phyloP scores from a whole-genome alignment of 2,888 invertebrate genomes.

The Cepaea hortensis region DNA sequence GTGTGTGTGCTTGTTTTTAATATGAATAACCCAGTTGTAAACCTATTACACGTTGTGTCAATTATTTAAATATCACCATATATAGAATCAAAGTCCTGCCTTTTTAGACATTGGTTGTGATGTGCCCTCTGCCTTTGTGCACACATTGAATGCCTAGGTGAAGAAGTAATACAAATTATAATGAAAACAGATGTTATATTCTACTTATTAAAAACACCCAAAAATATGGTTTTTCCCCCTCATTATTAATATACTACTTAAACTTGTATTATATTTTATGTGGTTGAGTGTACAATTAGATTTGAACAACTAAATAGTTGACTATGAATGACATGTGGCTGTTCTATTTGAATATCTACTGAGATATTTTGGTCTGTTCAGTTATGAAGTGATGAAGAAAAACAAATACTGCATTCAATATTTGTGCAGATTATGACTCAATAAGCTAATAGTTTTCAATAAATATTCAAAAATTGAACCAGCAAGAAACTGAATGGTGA shows the following conservation, averaged over 20 bases:
- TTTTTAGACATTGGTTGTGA: slow-evolving; percentile 43
- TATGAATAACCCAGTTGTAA: neutral
- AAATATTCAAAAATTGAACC: too few relatives aligned
- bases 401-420: too few relatives aligned
- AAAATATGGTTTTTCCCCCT: neutral
- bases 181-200: slow-evolving; percentile 13
- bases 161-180: slow-evolving; percentile 9
- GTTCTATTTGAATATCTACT: too few relatives aligned
- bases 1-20: too few relatives aligned
- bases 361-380: neutral
- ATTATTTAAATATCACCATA: neutral
- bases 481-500: neutral
- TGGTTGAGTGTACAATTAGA: neutral
- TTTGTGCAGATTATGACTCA: too few relatives aligned
- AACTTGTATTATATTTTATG: slow-evolving; percentile 14
- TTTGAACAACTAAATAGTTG: too few relatives aligned
- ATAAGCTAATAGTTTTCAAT: too few relatives aligned
- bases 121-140: slow-evolving; percentile 35
- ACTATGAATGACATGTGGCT: too few relatives aligned
- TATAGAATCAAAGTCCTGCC: slow-evolving; percentile 32
- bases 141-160: slow-evolving; percentile 29
- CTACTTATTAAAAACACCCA: neutral
- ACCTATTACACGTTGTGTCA: neutral
- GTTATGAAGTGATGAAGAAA: too few relatives aligned
- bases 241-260: slow-evolving; percentile 21